These are phyloP conservation scores for Boleophthalmus pectinirostris DNA, from an alignment of 2,113 vertebrate genomes.

Conservation along the genomic window DNA sequence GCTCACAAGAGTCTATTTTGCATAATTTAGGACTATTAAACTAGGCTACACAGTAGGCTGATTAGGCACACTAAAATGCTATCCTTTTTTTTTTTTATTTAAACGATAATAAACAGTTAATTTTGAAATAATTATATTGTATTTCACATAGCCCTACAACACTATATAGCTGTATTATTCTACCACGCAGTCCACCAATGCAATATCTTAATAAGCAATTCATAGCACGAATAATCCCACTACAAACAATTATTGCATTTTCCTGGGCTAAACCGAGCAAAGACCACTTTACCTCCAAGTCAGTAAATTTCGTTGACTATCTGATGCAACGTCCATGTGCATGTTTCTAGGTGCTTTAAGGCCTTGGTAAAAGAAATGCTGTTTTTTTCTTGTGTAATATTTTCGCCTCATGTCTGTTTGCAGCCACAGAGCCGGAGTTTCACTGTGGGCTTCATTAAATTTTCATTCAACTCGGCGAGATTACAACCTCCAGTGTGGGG, in stretches of 20 bases:
- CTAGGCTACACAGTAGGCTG: too few relatives aligned
- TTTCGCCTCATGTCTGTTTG: constrained; percentile 27
- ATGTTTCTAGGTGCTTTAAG: constrained; percentile 9
- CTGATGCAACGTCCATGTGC: neutral
- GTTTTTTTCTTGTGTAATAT: constrained; percentile 2
- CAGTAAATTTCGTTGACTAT: neutral
- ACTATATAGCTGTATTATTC: neutral
- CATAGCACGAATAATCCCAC: neutral
- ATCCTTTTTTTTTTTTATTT: too few relatives aligned
- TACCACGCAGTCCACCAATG: neutral
- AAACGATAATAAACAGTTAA: too few relatives aligned
- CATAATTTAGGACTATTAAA: too few relatives aligned
- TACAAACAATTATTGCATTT: neutral
- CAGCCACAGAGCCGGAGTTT: constrained; percentile 23
- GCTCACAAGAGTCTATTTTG: too few relatives aligned
- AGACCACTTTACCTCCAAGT: neutral
- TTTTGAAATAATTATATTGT: neutral
- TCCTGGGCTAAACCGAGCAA: neutral
- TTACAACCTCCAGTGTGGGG: constrained; percentile 12
- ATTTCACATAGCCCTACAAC: neutral
- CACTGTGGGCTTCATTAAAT: constrained; percentile 30
- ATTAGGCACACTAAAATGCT: too few relatives aligned
- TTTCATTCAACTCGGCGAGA: constrained; percentile 36
- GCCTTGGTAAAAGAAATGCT: neutral
- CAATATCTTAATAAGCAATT: constrained; percentile 2